phyloP scores from a whole-genome alignment of 2,888 invertebrate genomes.

The Nephrocerus scutellatus region DNA sequence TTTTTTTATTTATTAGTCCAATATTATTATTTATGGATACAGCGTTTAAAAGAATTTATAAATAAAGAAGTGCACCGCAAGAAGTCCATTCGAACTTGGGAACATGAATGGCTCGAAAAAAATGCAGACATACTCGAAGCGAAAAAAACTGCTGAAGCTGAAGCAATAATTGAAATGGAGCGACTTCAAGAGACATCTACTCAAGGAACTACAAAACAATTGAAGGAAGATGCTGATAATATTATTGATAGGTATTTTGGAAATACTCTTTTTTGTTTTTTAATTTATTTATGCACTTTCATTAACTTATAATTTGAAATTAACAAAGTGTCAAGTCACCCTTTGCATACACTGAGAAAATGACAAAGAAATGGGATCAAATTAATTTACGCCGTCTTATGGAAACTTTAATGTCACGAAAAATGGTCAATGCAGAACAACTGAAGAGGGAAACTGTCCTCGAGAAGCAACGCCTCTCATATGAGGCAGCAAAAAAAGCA shows the following conservation, averaged over 20 bases:
- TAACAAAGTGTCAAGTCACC: too few species aligned
- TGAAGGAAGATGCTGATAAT: too few species aligned
- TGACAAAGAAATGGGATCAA: slow-evolving; percentile 52
- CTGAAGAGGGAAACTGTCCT: slow-evolving; percentile 55
- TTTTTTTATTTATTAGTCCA: slow-evolving; percentile 2
- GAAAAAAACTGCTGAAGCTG: slow-evolving; percentile 42
- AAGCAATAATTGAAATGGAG: slow-evolving; percentile 51
- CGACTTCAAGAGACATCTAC: too few species aligned
- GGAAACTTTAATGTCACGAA: slow-evolving; percentile 43
- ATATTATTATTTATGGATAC: slow-evolving; percentile 26
- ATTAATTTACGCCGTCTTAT: slow-evolving; percentile 59
- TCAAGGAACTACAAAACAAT: too few species aligned
- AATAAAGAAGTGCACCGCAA: slow-evolving; percentile 48
- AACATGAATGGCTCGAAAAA: slow-evolving; percentile 52
- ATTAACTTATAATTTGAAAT: too few species aligned
- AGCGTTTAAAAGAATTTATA: slow-evolving; percentile 48
- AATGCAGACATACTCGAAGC: slow-evolving; percentile 46
- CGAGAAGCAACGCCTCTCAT: slow-evolving; percentile 59
- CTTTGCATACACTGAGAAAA: slow-evolving; percentile 33
- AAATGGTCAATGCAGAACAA: slow-evolving; percentile 42
- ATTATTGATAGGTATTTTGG: too few species aligned
- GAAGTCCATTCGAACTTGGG: slow-evolving; percentile 51
- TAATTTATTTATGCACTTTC: too few species aligned
- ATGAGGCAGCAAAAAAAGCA: slow-evolving; percentile 42
- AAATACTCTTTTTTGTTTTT: too few species aligned